Conservation (phyloP, 2,113 vertebrate species). For the Heptranchias perlo region DNA sequence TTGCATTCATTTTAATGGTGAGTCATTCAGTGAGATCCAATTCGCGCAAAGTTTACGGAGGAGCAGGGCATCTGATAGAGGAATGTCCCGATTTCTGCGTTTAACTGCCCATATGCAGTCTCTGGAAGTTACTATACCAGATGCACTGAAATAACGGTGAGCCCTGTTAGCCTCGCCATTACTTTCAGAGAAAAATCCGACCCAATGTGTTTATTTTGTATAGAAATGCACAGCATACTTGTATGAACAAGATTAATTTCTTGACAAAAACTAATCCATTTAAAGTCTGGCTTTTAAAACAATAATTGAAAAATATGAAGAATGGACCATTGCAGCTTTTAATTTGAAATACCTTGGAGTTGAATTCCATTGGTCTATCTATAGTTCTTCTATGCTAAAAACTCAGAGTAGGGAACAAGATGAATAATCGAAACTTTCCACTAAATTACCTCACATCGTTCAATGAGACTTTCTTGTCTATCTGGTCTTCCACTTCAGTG, state of each 20-base stretch:
- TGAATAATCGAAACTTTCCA: constrained; percentile 21
- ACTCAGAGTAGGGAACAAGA: neutral
- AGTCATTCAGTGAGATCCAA: too few species aligned
- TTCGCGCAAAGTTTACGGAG: too few species aligned
- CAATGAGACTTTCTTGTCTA: neutral
- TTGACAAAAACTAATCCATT: neutral
- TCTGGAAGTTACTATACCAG: too few species aligned
- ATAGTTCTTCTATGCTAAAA: neutral
- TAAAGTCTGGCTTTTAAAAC: neutral
- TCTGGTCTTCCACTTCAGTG: constrained; percentile 6
- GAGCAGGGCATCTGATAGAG: too few species aligned
- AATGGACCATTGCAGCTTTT: neutral
- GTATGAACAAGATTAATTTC: neutral
- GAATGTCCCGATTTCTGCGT: too few species aligned
- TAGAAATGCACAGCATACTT: neutral
- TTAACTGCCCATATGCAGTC: too few species aligned
- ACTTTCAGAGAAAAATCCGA: too few species aligned
- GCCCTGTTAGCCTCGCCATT: too few species aligned
- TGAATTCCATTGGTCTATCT: neutral
- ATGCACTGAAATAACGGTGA: too few species aligned
- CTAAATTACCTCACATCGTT: constrained; percentile 31
- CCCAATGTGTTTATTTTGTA: neutral
- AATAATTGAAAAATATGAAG: neutral
- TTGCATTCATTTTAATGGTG: too few species aligned
- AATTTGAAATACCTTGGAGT: neutral